Percentiles rank a stretch among this genome's conserved stretches.
phyloP scores from a whole-genome alignment of 2,113 vertebrate species.

The Anarrhichthys ocellatus region DNA sequence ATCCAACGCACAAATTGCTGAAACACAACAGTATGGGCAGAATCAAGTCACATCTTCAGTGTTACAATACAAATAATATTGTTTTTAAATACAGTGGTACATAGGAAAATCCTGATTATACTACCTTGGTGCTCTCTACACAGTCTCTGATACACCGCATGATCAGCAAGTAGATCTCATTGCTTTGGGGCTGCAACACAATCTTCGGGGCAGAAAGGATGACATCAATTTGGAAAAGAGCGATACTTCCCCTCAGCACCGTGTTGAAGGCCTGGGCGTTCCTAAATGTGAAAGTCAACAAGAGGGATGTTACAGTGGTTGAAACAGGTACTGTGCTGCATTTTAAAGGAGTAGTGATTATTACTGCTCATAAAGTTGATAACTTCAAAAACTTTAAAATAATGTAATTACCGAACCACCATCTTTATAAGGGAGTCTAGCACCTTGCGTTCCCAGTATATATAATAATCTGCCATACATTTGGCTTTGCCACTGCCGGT shows the following conservation, averaged over 20 bases:
- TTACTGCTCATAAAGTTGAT: neutral
- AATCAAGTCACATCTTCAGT: neutral
- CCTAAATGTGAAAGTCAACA: constrained; percentile 76
- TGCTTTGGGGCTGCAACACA: constrained; percentile 85
- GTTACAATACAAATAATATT: neutral
- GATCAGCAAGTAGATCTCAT: constrained; percentile 87
- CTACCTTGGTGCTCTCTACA: constrained; percentile 90
- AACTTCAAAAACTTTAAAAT: neutral
- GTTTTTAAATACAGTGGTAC: neutral
- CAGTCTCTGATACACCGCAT: constrained; percentile 86
- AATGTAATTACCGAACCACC: constrained; percentile 86
- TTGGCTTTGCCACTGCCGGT: constrained; percentile 88
- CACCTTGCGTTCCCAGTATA: constrained; percentile 89
- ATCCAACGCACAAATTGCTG: constrained; percentile 95
- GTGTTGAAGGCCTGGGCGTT: constrained; percentile 88
- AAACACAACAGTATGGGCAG: neutral
- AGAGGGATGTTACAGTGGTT: neutral
- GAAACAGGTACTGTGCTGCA: neutral
- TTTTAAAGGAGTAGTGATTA: neutral
- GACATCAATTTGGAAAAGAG: constrained; percentile 89
- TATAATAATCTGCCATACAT: constrained; percentile 88
- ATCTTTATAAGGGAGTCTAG: constrained; percentile 87
- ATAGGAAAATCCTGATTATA: constrained; percentile 2
- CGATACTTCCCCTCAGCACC: constrained; percentile 79
- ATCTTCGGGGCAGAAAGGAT: constrained; percentile 88